Percentiles rank a stretch among this genome's conserved stretches.
Conservation (phyloP, 2,797 vertebrate species). For the Cynodonichthys magdalenae region DNA sequence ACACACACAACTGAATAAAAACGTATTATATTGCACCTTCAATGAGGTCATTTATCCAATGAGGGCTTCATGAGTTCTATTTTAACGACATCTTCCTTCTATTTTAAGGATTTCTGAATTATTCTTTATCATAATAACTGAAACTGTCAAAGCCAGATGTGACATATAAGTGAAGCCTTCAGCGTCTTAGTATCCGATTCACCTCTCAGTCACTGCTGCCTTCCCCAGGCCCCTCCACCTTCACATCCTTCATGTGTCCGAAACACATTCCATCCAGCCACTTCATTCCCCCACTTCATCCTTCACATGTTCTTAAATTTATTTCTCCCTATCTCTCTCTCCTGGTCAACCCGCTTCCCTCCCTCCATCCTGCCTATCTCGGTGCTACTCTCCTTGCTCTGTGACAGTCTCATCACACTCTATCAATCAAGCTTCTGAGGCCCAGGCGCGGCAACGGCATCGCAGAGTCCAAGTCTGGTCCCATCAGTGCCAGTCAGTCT, state of each 20-base stretch:
- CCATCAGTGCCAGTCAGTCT: constrained; percentile 79
- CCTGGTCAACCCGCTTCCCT: constrained; percentile 64
- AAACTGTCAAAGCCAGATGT: constrained; percentile 28
- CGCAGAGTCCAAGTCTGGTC: constrained; percentile 61
- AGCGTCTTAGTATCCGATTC: constrained; percentile 34
- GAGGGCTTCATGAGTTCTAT: not conserved
- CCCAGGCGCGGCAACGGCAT: constrained; percentile 52
- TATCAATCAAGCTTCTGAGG: constrained; percentile 80
- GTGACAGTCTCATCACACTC: constrained; percentile 83
- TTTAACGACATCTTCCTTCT: not conserved
- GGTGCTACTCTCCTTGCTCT: constrained; percentile 64
- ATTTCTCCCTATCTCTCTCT: constrained; percentile 72
- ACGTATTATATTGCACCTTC: not conserved
- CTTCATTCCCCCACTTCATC: constrained; percentile 72
- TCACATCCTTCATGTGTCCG: constrained; percentile 59
- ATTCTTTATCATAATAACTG: constrained; percentile 4
- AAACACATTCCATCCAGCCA: constrained; percentile 66
- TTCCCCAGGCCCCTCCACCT: constrained; percentile 2
- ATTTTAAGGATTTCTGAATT: constrained; percentile 5
- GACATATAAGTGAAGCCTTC: constrained; percentile 27
- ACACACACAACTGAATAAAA: not conserved
- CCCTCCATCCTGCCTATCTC: constrained; percentile 65
- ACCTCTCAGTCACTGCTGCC: constrained; percentile 13
- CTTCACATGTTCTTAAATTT: constrained; percentile 76
- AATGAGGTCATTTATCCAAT: not conserved